Conservation (phyloP, 2,797 vertebrate species). For the Myiotriccus ornatus region DNA sequence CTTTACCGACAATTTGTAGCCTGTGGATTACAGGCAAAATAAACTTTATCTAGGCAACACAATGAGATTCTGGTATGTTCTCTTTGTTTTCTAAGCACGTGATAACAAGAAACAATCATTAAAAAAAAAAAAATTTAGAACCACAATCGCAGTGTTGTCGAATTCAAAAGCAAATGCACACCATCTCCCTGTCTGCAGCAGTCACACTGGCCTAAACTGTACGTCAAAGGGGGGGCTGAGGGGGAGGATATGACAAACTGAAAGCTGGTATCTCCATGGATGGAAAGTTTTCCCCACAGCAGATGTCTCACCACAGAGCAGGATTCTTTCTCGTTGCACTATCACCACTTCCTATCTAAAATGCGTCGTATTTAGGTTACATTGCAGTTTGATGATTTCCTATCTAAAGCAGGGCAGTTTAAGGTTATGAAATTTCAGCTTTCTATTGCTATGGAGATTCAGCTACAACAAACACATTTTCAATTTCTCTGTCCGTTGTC, state of each 20-base stretch:
- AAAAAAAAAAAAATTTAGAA: background rate
- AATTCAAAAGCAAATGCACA: background rate
- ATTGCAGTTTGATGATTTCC: background rate
- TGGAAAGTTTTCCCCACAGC: background rate
- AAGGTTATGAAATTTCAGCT: background rate
- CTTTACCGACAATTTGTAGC: background rate
- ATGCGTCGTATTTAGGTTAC: background rate
- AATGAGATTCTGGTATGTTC: background rate
- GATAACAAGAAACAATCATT: background rate
- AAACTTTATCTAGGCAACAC: constrained; percentile 8
- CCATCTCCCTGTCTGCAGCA: background rate
- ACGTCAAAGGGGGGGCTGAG: background rate
- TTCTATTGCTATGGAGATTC: background rate
- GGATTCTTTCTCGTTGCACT: background rate
- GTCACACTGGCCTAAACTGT: background rate
- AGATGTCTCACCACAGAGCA: background rate
- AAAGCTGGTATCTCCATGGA: background rate
- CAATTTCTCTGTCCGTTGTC: background rate
- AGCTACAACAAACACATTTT: background rate
- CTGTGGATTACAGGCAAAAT: background rate
- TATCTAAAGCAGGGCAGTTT: background rate
- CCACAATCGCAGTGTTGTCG: accelerated
- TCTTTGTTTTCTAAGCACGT: background rate
- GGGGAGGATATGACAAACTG: background rate
- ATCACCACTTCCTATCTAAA: background rate